These are phyloP conservation scores for Peromyscus attwateri DNA, from an alignment of 2,797 vertebrate genomes.

Conservation along the genomic window DNA sequence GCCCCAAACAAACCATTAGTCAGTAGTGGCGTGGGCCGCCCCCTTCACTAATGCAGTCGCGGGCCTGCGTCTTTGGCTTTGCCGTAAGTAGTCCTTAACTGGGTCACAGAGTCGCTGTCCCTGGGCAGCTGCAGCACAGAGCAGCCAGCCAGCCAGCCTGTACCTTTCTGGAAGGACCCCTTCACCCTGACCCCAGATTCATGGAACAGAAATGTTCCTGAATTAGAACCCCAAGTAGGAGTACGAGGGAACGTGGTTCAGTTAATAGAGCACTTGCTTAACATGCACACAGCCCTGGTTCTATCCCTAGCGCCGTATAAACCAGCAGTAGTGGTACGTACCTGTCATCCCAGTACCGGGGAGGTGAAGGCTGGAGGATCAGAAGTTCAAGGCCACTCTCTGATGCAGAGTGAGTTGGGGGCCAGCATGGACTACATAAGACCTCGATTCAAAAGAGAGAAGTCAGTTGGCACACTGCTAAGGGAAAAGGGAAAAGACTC, in stretches of 20 bases:
- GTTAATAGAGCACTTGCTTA: not conserved
- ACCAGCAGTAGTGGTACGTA: not conserved
- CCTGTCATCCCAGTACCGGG: not conserved
- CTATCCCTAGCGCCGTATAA: not conserved
- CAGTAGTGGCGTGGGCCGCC: not conserved
- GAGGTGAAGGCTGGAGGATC: not conserved
- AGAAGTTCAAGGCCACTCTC: not conserved
- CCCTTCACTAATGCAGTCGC: not conserved
- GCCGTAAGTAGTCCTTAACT: not conserved
- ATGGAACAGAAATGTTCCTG: not conserved
- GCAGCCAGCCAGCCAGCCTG: no score
- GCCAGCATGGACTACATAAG: not conserved
- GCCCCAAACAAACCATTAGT: constrained; percentile 55
- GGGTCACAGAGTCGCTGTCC: not conserved
- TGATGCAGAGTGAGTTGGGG: not conserved
- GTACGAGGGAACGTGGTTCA: not conserved
- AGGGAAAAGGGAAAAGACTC: not conserved
- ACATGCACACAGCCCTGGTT: not conserved
- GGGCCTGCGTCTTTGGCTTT: not conserved
- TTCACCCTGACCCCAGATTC: not conserved
- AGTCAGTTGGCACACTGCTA: not conserved
- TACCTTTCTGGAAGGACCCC: no score
- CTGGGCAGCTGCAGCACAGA: fast-evolving
- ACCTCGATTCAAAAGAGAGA: not conserved
- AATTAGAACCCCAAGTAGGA: not conserved